Conservation (phyloP, 2,888 invertebrate species). For the Ariolimax columbianus region DNA sequence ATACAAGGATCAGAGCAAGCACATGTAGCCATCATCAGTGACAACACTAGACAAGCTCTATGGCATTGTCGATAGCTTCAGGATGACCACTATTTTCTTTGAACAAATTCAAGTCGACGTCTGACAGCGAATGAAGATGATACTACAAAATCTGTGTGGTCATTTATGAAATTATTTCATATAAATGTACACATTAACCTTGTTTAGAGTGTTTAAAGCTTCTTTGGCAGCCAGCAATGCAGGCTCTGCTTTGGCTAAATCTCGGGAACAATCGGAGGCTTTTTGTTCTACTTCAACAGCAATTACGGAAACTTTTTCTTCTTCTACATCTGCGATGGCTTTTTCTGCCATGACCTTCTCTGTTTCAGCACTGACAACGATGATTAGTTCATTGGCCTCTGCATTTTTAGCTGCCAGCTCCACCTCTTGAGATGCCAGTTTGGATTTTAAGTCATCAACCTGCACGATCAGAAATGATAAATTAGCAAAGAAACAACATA, state of each 20-base stretch:
- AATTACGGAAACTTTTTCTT: slow-evolving; percentile 93
- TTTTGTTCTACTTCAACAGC: slow-evolving; percentile 95
- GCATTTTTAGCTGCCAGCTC: slow-evolving; percentile 96
- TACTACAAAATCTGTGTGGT: too few species aligned
- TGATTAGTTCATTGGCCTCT: slow-evolving; percentile 93
- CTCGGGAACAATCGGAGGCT: slow-evolving; percentile 91
- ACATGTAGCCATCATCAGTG: too few species aligned
- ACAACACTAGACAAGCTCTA: too few species aligned
- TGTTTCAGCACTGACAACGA: slow-evolving; percentile 95
- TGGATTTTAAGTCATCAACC: slow-evolving; percentile 94
- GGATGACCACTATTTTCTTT: too few species aligned
- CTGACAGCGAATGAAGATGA: too few species aligned
- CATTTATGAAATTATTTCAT: too few species aligned
- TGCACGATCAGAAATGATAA: slow-evolving; percentile 81
- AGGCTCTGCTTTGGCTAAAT: slow-evolving; percentile 95
- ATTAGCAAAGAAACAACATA: not conserved
- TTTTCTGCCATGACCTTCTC: slow-evolving; percentile 96
- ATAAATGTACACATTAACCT: slow-evolving; percentile 80
- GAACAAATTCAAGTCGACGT: too few species aligned
- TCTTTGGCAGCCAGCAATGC: slow-evolving; percentile 94
- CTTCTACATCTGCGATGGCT: slow-evolving; percentile 91
- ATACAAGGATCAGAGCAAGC: too few species aligned
- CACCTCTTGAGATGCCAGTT: slow-evolving; percentile 93
- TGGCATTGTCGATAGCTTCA: too few species aligned
- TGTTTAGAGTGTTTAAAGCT: slow-evolving; percentile 95